These are phyloP conservation scores for Limanda limanda DNA, from an alignment of 2,113 vertebrate genomes.

Conservation along the genomic window DNA sequence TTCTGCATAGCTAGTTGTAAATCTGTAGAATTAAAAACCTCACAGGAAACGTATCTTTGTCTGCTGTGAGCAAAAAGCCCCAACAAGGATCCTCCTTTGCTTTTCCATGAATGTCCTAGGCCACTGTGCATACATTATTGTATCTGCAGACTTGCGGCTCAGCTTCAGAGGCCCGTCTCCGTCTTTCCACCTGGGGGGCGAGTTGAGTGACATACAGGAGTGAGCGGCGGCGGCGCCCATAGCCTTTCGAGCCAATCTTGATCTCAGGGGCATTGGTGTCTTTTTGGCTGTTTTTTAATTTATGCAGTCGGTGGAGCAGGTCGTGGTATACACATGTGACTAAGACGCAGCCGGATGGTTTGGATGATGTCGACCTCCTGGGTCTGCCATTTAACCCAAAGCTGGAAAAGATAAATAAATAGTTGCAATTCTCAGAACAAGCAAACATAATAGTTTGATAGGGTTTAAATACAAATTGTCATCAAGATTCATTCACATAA, in stretches of 20 bases:
- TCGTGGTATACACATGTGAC: conserved; percentile 88
- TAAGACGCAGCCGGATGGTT: conserved; percentile 83
- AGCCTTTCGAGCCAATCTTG: conserved; percentile 86
- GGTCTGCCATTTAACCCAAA: conserved; percentile 63
- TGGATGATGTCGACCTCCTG: conserved; percentile 74
- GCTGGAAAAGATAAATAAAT: conserved; percentile 25
- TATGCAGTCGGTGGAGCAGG: conserved; percentile 82
- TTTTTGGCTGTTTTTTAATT: conserved; percentile 78
- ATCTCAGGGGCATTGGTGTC: conserved; percentile 76
- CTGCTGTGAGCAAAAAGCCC: conserved; percentile 23
- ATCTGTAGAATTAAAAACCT: conserved; percentile 39
- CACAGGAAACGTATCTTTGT: conserved; percentile 40
- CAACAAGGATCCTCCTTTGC: conserved; percentile 23
- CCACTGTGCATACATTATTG: conserved; percentile 17
- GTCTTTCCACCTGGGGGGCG: conserved; percentile 16
- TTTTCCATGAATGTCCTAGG: conserved; percentile 30
- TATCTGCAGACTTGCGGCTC: conserved; percentile 24
- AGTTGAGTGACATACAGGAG: conserved; percentile 24
- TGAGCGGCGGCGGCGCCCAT: conserved; percentile 88
- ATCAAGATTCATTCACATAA: background rate
- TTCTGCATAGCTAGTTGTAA: conserved; percentile 14
- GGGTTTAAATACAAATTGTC: background rate
- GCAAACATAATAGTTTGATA: too few relatives aligned
- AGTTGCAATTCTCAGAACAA: background rate
- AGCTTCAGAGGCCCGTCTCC: conserved; percentile 15